Base-by-base conservation (phyloP, 2,797 vertebrate species). In the Microctenopoma steveboyesi region DNA sequence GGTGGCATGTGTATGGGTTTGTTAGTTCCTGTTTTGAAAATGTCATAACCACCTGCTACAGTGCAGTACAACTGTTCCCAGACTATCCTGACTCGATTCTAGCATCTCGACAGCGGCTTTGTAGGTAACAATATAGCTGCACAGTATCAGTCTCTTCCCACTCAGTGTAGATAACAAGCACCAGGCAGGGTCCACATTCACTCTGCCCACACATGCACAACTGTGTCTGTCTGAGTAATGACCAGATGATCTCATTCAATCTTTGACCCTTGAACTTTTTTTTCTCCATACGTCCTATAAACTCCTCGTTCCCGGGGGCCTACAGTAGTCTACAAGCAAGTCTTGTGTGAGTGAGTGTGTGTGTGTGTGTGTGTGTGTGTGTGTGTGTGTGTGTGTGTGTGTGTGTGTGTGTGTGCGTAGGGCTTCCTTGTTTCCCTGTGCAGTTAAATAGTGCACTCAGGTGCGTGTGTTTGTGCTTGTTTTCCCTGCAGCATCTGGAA, bases 401-500 rank as follows among this genome's bases (percentile, higher is more conserved):
- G 58, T 48, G 47, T 12, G 57, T 49, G 57, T 60, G 58, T 55
- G 56, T 50, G 37, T 74, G 54, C 49, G 49, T 57, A 51, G 18
- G 53, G 48, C 33, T 49, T 49, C 33, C 27, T 48, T 61, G 22
- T 45, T 42, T 54, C 74, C 45, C 54, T 55, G 60, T 55, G 57
- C 43, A 33, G 43, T 43, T 55, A 14, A 65, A 64, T 50, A 58
- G 69, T 72, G 64, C 46, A 5, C 25, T 3, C 3, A 30, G 43
- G 45, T 16, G 10, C 58, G 16, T 72, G 67, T 56, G 69, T 45
- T 53, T 64, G 69, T 60, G 61, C 27, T 65, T 12, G 16, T 73
- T 81, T 73, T 49, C 78, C 76, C 58, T 37, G 12, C 69, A 88
- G 88, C 90, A 92, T 92, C 91, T 92, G 90, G 91, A 92, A 91